These are phyloP conservation scores for Mus minutoides DNA, from an alignment of 2,797 vertebrate species.

Conservation along the genomic window DNA sequence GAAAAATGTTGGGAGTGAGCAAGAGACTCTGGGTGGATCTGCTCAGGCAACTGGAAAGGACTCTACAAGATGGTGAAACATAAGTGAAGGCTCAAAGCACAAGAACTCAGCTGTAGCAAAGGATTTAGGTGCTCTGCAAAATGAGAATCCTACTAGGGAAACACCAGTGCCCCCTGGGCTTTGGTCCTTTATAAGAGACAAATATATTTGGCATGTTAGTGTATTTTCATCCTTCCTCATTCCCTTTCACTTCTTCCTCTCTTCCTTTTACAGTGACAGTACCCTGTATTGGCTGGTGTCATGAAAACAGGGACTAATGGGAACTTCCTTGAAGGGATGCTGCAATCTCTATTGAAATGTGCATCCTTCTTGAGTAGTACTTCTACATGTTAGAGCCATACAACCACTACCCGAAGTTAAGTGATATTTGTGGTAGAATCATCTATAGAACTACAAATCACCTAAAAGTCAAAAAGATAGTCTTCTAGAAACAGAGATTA, in stretches of 20 bases:
- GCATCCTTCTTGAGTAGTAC: not conserved
- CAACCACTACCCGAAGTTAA: not conserved
- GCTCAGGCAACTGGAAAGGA: not conserved
- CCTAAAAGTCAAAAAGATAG: not conserved
- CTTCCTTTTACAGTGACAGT: not conserved
- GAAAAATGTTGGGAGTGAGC: not conserved
- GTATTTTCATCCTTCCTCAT: not conserved
- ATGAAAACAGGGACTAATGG: not conserved
- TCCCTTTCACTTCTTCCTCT: not conserved
- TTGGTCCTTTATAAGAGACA: constrained; percentile 14
- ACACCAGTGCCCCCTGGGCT: not conserved
- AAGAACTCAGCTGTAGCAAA: not conserved
- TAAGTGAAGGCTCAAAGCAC: not conserved
- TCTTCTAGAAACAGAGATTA: not conserved
- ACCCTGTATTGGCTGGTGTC: not conserved
- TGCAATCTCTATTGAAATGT: not conserved
- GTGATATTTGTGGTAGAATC: not conserved
- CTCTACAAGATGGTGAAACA: not conserved
- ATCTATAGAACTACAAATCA: not conserved
- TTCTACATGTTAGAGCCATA: not conserved
- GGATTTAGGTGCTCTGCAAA: not conserved
- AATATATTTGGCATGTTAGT: accelerated
- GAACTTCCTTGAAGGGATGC: not conserved
- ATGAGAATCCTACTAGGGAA: not conserved
- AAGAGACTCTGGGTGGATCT: not conserved